Evolutionary conservation across 2,113 vertebrate genomes (phyloP).

Genomic region (Alligator mississippiensis): DNA sequence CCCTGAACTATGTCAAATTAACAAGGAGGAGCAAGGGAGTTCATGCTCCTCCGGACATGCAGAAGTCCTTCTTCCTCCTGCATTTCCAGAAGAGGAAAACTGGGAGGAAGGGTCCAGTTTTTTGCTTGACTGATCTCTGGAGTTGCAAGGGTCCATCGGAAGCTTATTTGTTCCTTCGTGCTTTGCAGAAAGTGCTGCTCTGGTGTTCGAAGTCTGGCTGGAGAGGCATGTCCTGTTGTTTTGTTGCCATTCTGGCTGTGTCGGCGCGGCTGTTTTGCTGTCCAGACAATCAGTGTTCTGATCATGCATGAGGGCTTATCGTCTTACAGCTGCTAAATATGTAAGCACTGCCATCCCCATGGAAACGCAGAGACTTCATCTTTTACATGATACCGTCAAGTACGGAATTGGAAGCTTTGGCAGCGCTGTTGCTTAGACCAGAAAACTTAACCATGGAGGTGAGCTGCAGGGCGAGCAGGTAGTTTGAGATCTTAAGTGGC

Average conservation of each 20-base stretch:
- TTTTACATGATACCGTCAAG: not conserved
- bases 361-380: slow-evolving; percentile 40
- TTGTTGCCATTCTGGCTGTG: not conserved
- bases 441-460: slow-evolving; percentile 43
- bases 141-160: not conserved
- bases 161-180: slow-evolving; percentile 2
- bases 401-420: slow-evolving; percentile 28
- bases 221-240: accelerated
- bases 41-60: not conserved
- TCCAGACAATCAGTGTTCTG: not conserved
- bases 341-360: slow-evolving; percentile 27
- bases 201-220: accelerated
- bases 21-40: accelerated
- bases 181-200: not conserved
- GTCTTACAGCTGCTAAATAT: accelerated
- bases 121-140: not conserved
- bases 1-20: accelerated
- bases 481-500: not conserved
- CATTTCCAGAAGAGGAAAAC: slow-evolving; percentile 37
- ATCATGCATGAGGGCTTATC: not conserved
- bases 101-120: slow-evolving; percentile 56
- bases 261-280: not conserved
- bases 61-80: not conserved
- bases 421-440: slow-evolving; percentile 26
- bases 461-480: slow-evolving; percentile 1